Conservation (phyloP, 2,888 invertebrate genomes). For the Aethes cnicana region DNA sequence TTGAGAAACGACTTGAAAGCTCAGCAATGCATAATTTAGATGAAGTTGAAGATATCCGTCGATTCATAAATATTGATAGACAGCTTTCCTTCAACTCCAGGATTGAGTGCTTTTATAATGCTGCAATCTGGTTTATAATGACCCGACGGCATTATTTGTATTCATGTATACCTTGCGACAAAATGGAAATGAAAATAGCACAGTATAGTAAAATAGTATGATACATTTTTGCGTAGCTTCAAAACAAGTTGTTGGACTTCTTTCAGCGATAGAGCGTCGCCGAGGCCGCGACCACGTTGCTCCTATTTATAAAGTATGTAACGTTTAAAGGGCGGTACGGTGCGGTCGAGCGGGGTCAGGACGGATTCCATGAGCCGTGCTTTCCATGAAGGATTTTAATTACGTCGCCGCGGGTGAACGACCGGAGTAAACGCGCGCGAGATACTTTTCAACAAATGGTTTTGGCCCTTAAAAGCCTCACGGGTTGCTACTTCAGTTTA, state of each 20-base stretch:
- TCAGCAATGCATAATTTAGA: not conserved
- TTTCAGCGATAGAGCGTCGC: conserved; percentile 7
- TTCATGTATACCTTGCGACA: too few species aligned
- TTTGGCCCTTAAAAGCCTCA: conserved; percentile 13
- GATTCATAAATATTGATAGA: not conserved
- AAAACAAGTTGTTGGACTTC: too few species aligned
- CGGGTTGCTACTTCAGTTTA: conserved; percentile 8
- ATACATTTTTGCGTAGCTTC: too few species aligned
- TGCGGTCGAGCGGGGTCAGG: conserved; percentile 73
- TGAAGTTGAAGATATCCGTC: not conserved
- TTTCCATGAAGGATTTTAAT: conserved; percentile 82
- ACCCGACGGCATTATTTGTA: too few species aligned
- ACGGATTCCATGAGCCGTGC: conserved; percentile 77
- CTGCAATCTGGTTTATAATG: too few species aligned
- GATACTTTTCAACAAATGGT: conserved; percentile 29
- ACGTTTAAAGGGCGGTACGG: conserved; percentile 68
- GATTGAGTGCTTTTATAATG: too few species aligned
- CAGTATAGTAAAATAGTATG: too few species aligned
- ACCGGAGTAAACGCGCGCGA: conserved; percentile 51
- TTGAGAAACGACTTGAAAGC: not conserved
- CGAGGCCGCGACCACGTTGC: conserved; percentile 40
- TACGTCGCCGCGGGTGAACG: conserved; percentile 71
- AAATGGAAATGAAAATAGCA: too few species aligned
- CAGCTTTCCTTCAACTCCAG: too few species aligned
- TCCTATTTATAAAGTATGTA: conserved; percentile 76